Percentiles rank a stretch among this genome's conserved stretches.
Conservation (phyloP, 2,113 vertebrate genomes). For the Cyprinodon tularosa region DNA sequence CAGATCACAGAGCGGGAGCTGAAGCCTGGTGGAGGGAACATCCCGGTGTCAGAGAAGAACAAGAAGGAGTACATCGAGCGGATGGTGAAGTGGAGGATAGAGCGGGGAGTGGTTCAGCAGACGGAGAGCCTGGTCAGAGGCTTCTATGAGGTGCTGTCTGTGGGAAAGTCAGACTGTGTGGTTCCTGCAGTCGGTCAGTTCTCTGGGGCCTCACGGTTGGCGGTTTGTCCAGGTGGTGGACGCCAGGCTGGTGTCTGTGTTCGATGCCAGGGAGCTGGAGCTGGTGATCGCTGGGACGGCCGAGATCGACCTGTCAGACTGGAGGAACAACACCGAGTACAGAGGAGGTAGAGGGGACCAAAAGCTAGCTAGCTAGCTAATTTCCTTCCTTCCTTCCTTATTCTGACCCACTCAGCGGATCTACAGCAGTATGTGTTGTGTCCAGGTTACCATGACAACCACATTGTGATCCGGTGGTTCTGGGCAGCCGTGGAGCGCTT, state of each 20-base stretch:
- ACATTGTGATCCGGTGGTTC: slow-evolving; percentile 99
- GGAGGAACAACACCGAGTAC: slow-evolving; percentile 98
- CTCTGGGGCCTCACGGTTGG: no score
- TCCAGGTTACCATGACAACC: slow-evolving; percentile 97
- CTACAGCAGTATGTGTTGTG: neutral
- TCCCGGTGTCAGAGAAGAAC: slow-evolving; percentile 97
- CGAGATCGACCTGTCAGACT: slow-evolving; percentile 95
- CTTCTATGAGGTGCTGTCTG: slow-evolving; percentile 92
- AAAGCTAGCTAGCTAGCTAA: neutral
- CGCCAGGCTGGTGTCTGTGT: slow-evolving; percentile 96
- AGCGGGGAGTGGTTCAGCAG: slow-evolving; percentile 96
- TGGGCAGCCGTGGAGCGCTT: slow-evolving; percentile 99
- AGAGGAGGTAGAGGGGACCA: slow-evolving; percentile 87
- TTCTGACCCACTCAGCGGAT: no score
- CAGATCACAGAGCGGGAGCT: slow-evolving; percentile 97
- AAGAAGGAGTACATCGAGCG: slow-evolving; percentile 99
- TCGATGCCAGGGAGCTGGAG: slow-evolving; percentile 96
- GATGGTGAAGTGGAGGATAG: slow-evolving; percentile 99
- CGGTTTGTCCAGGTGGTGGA: slow-evolving; percentile 90
- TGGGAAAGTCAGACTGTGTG: no score
- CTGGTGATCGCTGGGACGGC: slow-evolving; percentile 98
- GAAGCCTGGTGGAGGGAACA: slow-evolving; percentile 95
- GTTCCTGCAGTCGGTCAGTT: no score
- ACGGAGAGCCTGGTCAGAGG: slow-evolving; percentile 97
- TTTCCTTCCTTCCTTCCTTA: slow-evolving; percentile 6